Base-by-base conservation (phyloP, 1,140 invertebrate species). In the Aphaenogaster rudis region DNA sequence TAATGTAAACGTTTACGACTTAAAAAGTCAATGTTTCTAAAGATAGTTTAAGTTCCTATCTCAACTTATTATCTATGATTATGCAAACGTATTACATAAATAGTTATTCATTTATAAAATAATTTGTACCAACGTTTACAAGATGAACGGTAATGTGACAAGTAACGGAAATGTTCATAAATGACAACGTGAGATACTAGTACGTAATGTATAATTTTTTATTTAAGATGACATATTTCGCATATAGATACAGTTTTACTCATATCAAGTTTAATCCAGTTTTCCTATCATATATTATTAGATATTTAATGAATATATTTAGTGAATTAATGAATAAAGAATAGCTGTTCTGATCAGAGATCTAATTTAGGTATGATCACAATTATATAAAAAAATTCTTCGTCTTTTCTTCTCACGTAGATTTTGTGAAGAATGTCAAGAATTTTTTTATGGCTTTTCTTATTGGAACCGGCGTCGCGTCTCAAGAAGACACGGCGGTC, bases 371-470 rank as follows among this genome's bases (percentile, higher is more conserved):
- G 9, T n/a, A 28, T 4, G 28, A 33, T 63, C 11, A 15, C 3
- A 63, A 36, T 36, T 5, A 3, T 8, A 4, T 11, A 15, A 17
- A 13, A 33, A 48, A 11, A 64, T 36, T 17, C 1, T 66, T 33
- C 0, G n/a, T 21, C 15, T 28, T 17, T 13, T n/a, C 42, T 71
- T 45, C 45, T 66, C 3, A 42, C 13, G 13, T 42, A 17, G 2
- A 67, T 17, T 33, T 52, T 59, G 52, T n/a, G 13, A 61, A 77
- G 21, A 48, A 64, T 13, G 33, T 36, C 33, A 57, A 36, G 52
- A 79, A 48, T 82, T 88, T 77, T 90, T 82, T 82, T n/a, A 82
- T 72, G 45, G 21, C n/a, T 67, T 80, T 86, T 77, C 63, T 84
- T 86, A 88, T 82, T 88, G 64, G 45, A 82, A 79, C 77, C 50